Evolutionary conservation across 2,113 vertebrate genomes (phyloP), one percentile per base, ranked within the genome.

Genomic region (Psammodynastes pulverulentus): DNA sequence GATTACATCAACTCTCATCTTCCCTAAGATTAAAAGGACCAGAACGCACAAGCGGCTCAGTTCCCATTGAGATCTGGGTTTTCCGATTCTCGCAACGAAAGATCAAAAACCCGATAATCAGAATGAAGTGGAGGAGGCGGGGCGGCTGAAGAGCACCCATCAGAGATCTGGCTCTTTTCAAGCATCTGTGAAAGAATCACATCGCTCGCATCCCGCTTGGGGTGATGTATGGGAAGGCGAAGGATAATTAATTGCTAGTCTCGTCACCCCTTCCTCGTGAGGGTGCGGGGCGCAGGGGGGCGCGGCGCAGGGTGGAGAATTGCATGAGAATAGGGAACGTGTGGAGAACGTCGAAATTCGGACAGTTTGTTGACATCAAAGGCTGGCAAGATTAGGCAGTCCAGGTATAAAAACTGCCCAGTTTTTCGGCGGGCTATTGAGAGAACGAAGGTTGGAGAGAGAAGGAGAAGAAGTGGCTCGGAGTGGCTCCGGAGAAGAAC

Each of bases 261-360:
- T 29, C 21, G 4, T 26, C 86, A 89, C 94, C 88, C 86, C 79
- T 84, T 43, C 94, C 90, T 95, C 96, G 95, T 9, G 53, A 79
- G 8, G 88, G 54, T 88, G 93, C 12, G 5, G 45, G 15, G 52
- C 39, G 15, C 13, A 5, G 21, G 21, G 21, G 4, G 43, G 9
- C 19, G 51, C 15, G 19, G 67, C 34, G n/a, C 67, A 46, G 23
- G 2, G 89, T 13, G 67, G 95, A 95, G 95, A 95, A 10, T 2
- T 94, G 92, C 94, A 95, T 96, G 95, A 92, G 93, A 96, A 96
- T 94, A 88, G 87, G 72, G 72, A 62, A 62, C 92, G 45, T 89
- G 95, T 91, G 96, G 96, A 93, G 92, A 72, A 94, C 95, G 97
- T 95, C 97, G 97, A 98, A 97, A 97, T 97, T 97, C 98, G 98